These are phyloP conservation scores for Eupithecia insigniata DNA, from an alignment of 2,888 invertebrate species.

Conservation along the genomic window DNA sequence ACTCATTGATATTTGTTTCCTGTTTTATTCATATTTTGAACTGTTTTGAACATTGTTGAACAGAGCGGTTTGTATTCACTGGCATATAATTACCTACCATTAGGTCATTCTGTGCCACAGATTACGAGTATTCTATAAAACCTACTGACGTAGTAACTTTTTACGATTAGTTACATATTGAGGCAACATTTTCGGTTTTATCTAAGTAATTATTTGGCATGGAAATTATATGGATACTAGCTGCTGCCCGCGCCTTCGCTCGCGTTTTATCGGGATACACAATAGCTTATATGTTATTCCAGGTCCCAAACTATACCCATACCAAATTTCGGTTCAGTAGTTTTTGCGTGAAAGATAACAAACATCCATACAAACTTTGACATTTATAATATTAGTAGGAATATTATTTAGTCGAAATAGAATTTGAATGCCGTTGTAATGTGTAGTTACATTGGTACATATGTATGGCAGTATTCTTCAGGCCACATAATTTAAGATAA, in stretches of 20 bases:
- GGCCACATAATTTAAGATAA: too few relatives aligned
- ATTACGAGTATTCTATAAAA: neutral
- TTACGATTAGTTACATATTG: neutral
- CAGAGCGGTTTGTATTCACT: neutral
- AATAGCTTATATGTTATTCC: too few relatives aligned
- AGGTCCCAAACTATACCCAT: too few relatives aligned
- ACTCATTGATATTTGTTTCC: constrained; percentile 1
- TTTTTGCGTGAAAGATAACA: too few relatives aligned
- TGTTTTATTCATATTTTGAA: neutral
- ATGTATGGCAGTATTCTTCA: neutral
- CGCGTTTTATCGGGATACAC: too few relatives aligned
- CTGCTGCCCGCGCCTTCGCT: too few relatives aligned
- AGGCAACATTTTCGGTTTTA: neutral
- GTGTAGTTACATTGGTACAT: too few relatives aligned
- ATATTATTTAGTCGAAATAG: neutral
- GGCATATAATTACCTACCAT: neutral
- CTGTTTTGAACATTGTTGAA: too few relatives aligned
- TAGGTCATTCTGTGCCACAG: neutral
- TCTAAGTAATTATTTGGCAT: neutral
- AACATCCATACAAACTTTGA: too few relatives aligned
- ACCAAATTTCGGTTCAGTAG: too few relatives aligned
- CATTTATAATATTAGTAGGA: too few relatives aligned
- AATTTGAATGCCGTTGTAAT: neutral
- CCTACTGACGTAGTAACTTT: too few relatives aligned
- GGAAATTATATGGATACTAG: neutral